These are phyloP conservation scores for Malurus splendens DNA, from an alignment of 2,797 vertebrate genomes.

Conservation along the genomic window DNA sequence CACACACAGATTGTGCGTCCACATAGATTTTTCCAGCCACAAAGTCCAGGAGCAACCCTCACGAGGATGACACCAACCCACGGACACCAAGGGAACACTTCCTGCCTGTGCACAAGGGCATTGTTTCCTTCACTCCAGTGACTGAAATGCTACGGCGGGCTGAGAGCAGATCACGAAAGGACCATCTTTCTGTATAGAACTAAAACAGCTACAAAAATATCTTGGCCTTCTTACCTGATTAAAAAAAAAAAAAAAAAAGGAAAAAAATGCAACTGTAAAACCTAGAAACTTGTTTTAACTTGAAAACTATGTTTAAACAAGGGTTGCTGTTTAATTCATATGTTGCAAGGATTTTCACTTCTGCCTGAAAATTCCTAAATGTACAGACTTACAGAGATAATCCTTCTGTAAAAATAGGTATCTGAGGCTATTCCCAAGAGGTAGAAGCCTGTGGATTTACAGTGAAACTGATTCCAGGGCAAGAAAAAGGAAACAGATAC, in stretches of 20 bases:
- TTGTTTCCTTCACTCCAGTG: background rate
- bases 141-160: background rate
- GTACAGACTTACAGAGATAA: background rate
- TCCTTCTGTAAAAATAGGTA: conserved; percentile 7
- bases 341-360: conserved; percentile 17
- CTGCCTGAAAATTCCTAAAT: background rate
- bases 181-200: background rate
- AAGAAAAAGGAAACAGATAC: conserved; percentile 1
- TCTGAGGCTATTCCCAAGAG: conserved; percentile 1
- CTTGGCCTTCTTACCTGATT: background rate
- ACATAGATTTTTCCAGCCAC: background rate
- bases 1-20: background rate
- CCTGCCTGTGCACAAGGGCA: background rate
- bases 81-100: background rate
- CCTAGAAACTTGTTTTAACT: background rate
- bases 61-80: background rate
- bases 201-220: background rate
- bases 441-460: background rate
- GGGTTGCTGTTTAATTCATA: conserved; percentile 1
- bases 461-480: background rate
- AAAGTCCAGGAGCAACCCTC: background rate
- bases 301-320: background rate
- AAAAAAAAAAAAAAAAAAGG: background rate
- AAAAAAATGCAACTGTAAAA: background rate
- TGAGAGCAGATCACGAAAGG: background rate